These are phyloP conservation scores for Oryzias celebensis DNA, from an alignment of 2,113 vertebrate genomes.

Conservation along the genomic window DNA sequence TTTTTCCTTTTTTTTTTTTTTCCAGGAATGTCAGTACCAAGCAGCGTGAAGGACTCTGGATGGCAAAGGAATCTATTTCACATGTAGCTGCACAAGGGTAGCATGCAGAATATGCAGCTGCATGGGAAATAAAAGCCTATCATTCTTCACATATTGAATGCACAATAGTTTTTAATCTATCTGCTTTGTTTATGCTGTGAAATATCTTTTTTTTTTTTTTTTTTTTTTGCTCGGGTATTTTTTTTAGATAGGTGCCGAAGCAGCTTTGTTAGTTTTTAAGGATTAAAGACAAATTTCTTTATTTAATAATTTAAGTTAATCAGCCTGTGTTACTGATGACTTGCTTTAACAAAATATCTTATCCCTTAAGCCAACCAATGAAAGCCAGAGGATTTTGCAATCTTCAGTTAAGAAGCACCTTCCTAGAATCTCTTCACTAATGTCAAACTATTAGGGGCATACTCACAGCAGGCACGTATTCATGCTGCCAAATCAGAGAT, in stretches of 20 bases:
- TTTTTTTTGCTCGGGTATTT: conserved; percentile 16
- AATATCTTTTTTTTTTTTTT: background rate
- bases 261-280: background rate
- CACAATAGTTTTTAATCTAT: conserved; percentile 44
- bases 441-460: too few species aligned
- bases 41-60: conserved; percentile 71
- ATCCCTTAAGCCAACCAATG: too few species aligned
- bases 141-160: conserved; percentile 45
- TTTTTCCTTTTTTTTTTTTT: conserved; percentile 56
- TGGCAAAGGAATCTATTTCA: conserved; percentile 71
- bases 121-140: conserved; percentile 48
- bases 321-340: too few species aligned
- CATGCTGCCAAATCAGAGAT: too few species aligned
- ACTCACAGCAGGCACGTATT: too few species aligned
- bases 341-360: too few species aligned
- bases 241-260: conserved; percentile 5
- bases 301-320: too few species aligned
- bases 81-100: conserved; percentile 65
- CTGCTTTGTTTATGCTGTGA: conserved; percentile 5
- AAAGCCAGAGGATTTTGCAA: too few species aligned
- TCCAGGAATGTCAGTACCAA: conserved; percentile 54
- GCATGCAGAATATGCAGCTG: conserved; percentile 45
- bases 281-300: conserved; percentile 6
- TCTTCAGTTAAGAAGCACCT: too few species aligned
- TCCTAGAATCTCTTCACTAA: too few species aligned